Evolutionary conservation across 2,888 invertebrate genomes (phyloP).

Genomic region (Acheta domesticus): DNA sequence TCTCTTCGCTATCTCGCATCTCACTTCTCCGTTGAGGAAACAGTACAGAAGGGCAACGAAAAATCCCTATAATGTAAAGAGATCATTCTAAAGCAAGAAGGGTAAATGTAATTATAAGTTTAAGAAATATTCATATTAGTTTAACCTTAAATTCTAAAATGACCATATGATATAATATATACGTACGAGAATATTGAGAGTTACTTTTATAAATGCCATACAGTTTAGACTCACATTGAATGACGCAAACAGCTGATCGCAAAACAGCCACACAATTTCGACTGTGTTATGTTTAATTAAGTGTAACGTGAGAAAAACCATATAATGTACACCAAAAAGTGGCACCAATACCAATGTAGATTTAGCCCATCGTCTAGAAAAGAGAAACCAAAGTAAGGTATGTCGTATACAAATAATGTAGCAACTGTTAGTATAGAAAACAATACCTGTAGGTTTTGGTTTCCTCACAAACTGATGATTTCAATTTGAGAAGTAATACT

Average conservation of each 20-base stretch:
- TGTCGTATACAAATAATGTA: too few relatives aligned
- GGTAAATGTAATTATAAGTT: slow-evolving; percentile 40
- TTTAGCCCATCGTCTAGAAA: slow-evolving; percentile 61
- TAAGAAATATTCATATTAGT: too few relatives aligned
- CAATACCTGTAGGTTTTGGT: slow-evolving; percentile 56
- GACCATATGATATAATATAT: too few relatives aligned
- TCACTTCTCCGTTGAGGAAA: slow-evolving; percentile 66
- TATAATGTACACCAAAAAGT: slow-evolving; percentile 66
- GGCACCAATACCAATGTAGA: slow-evolving; percentile 67
- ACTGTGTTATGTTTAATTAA: slow-evolving; percentile 46
- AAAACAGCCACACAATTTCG: slow-evolving; percentile 55
- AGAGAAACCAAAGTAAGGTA: neutral
- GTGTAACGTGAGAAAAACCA: slow-evolving; percentile 58
- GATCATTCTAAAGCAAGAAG: too few relatives aligned
- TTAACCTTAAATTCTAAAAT: too few relatives aligned
- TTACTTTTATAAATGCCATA: too few relatives aligned
- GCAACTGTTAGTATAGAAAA: too few relatives aligned
- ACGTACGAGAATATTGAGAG: too few relatives aligned
- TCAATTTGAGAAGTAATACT: slow-evolving; percentile 58
- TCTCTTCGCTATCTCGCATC: slow-evolving; percentile 50
- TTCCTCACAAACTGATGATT: slow-evolving; percentile 59
- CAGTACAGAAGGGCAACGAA: slow-evolving; percentile 67
- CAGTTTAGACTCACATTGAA: too few relatives aligned
- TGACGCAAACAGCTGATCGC: too few relatives aligned
- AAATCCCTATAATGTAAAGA: slow-evolving; percentile 56